Conservation (phyloP, 2,113 vertebrate species). For the Procavia capensis region DNA sequence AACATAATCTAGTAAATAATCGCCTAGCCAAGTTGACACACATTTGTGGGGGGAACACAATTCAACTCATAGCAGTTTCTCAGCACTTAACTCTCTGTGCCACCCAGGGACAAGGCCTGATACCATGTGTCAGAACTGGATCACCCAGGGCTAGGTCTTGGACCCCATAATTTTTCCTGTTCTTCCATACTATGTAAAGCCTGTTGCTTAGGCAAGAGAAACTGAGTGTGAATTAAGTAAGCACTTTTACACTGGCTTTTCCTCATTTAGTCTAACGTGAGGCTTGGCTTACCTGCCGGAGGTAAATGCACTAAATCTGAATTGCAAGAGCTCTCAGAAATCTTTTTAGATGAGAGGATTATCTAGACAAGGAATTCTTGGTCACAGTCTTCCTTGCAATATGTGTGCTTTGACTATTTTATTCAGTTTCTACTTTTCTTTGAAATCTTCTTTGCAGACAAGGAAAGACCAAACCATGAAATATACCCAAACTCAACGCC, state of each 20-base stretch:
- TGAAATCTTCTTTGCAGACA: constrained; percentile 4
- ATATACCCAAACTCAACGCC: no score
- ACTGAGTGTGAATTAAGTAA: neutral
- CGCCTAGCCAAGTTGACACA: no score
- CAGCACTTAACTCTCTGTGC: neutral
- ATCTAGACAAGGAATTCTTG: neutral
- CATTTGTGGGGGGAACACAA: no score
- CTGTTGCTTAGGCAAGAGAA: neutral
- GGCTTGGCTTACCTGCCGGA: neutral
- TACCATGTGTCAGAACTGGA: neutral
- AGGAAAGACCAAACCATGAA: neutral
- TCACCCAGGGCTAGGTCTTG: neutral
- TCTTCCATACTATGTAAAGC: neutral
- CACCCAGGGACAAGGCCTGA: neutral
- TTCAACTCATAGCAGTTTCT: neutral
- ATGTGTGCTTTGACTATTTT: neutral
- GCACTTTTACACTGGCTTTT: neutral
- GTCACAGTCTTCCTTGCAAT: neutral
- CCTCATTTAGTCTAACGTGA: neutral
- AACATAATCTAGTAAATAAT: no score
- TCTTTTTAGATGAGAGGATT: neutral
- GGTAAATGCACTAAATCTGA: neutral
- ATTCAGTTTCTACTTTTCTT: neutral
- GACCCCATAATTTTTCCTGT: neutral
- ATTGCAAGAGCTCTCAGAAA: neutral